Evolutionary conservation across 2,888 invertebrate genomes (phyloP).

Genomic region (Callimorpha dominula): DNA sequence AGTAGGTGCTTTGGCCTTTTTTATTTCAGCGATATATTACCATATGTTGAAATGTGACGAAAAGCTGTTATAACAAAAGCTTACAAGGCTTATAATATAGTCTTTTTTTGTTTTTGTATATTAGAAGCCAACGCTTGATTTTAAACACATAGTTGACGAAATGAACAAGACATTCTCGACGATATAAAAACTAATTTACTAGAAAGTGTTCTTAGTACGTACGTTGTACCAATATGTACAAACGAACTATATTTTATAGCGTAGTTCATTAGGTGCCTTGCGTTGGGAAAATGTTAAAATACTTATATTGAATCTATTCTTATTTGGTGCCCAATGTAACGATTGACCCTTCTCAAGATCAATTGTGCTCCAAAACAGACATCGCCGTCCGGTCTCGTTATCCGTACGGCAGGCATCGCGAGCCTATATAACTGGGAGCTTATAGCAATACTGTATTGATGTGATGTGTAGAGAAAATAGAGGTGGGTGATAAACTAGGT

Average conservation of each 20-base stretch:
- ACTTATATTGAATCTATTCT: not conserved
- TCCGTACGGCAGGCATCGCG: not conserved
- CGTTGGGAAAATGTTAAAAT: conserved; percentile 3
- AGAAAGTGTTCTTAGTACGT: no score
- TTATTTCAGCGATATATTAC: no score
- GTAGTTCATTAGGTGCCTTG: conserved; percentile 10
- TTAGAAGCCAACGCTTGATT: no score
- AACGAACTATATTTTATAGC: not conserved
- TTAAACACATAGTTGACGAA: not conserved
- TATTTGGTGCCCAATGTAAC: not conserved
- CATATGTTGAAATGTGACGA: no score
- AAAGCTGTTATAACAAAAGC: no score
- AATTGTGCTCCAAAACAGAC: conserved; percentile 1
- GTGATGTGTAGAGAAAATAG: not conserved
- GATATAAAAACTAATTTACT: not conserved
- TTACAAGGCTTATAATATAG: not conserved
- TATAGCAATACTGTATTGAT: conserved; percentile 1
- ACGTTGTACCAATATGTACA: not conserved
- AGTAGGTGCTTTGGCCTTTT: no score
- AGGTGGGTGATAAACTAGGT: not conserved
- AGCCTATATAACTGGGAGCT: not conserved
- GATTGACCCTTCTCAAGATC: not conserved
- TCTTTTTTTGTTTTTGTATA: not conserved
- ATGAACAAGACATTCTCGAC: not conserved
- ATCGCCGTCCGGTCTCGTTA: not conserved